Evolutionary conservation across 2,113 vertebrate species (phyloP).

Genomic region (Gadus macrocephalus): DNA sequence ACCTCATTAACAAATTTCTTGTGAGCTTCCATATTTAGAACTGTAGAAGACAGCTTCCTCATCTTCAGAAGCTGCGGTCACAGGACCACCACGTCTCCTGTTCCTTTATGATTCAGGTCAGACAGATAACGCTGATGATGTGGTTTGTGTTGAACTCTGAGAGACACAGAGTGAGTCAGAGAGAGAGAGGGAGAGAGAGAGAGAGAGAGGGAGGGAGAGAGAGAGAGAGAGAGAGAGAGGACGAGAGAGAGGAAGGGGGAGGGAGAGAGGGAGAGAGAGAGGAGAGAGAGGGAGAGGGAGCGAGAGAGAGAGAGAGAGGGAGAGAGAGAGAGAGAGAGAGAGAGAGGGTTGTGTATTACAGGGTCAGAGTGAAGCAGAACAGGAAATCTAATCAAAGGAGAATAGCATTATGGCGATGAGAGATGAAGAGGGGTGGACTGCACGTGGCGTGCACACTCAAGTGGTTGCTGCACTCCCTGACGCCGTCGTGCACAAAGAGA

Average conservation of each 20-base stretch:
- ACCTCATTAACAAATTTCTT: background rate
- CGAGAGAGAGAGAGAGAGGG: too few relatives aligned
- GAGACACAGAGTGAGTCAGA: too few relatives aligned
- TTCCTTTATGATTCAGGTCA: constrained; percentile 9
- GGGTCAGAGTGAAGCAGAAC: constrained; percentile 40
- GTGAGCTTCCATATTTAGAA: background rate
- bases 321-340: too few relatives aligned
- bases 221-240: too few relatives aligned
- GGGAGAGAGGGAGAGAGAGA: constrained; percentile 25
- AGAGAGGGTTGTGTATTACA: constrained; percentile 42
- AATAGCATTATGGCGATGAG: constrained; percentile 60
- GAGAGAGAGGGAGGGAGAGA: too few relatives aligned
- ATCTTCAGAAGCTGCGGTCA: background rate
- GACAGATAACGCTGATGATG: constrained; percentile 8
- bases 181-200: too few relatives aligned
- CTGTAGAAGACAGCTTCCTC: background rate
- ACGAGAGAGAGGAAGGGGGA: constrained; percentile 11
- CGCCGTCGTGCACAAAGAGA: constrained; percentile 26
- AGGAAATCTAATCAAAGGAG: constrained; percentile 59
- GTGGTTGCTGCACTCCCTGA: constrained; percentile 27
- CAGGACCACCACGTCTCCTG: background rate
- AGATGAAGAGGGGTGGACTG: constrained; percentile 39
- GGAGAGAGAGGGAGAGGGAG: too few relatives aligned
- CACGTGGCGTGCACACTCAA: constrained; percentile 41
- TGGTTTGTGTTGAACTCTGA: too few relatives aligned